A percentile compares a stretch with the other conserved stretches of the same genome.
These are phyloP conservation scores for Mola mola DNA, from an alignment of 2,113 vertebrate genomes.

Conservation along the genomic window DNA sequence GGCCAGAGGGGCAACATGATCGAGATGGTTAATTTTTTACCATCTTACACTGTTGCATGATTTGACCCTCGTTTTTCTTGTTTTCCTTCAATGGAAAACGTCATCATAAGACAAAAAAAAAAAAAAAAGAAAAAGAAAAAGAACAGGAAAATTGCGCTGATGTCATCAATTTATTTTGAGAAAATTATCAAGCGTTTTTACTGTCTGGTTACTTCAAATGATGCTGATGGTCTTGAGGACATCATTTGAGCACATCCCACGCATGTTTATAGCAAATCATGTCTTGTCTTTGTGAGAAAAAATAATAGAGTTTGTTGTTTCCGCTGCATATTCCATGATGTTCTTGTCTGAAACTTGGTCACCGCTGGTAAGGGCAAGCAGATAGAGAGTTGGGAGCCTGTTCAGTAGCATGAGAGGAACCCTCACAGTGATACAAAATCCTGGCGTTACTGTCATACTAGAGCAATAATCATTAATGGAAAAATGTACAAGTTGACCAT, in stretches of 20 bases:
- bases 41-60: constrained; percentile 29
- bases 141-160: too few species aligned
- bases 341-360: background rate
- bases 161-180: constrained; percentile 22
- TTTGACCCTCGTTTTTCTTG: background rate
- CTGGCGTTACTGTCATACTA: background rate
- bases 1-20: constrained; percentile 54
- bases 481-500: constrained; percentile 16
- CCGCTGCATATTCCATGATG: background rate
- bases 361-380: background rate
- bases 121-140: background rate
- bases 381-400: background rate
- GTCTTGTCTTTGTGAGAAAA: too few species aligned
- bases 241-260: background rate
- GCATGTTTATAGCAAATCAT: background rate
- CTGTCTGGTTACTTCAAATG: too few species aligned
- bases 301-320: too few species aligned
- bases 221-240: too few species aligned
- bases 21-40: constrained; percentile 66
- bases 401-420: too few species aligned
- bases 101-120: constrained; percentile 32
- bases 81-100: constrained; percentile 33
- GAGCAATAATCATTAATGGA: constrained; percentile 31
- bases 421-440: background rate
- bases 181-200: constrained; percentile 26